These are phyloP conservation scores for Drosophila incognita DNA, from an alignment of 2,888 invertebrate genomes.

Conservation along the genomic window DNA sequence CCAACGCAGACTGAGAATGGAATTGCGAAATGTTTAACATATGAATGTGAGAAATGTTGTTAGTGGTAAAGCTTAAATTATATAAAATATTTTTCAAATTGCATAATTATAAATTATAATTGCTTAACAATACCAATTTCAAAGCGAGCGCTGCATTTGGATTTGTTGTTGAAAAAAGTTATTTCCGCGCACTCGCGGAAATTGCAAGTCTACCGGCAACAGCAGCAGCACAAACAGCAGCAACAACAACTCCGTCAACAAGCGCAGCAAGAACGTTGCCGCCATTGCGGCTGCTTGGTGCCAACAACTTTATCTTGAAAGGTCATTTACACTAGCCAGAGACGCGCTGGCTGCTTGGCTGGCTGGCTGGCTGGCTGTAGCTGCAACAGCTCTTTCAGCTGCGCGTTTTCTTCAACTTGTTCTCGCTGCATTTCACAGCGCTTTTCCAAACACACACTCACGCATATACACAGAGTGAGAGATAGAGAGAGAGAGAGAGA, in stretches of 20 bases:
- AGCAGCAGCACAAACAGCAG: constrained; percentile 15
- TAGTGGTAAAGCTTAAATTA: not conserved
- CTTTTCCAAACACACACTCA: constrained; percentile 47
- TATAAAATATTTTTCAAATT: not conserved
- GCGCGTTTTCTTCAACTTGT: constrained; percentile 64
- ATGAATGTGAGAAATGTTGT: not conserved
- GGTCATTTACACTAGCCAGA: constrained; percentile 78
- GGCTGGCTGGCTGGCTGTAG: constrained; percentile 1
- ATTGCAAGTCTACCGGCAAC: constrained; percentile 56
- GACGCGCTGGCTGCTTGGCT: constrained; percentile 28
- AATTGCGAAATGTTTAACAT: not conserved
- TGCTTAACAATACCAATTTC: not conserved
- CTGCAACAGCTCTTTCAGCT: constrained; percentile 33
- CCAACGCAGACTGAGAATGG: not conserved
- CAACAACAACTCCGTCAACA: constrained; percentile 17
- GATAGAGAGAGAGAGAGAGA: constrained; percentile 3
- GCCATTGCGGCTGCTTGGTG: constrained; percentile 62
- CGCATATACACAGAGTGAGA: constrained; percentile 2
- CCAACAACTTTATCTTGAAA: constrained; percentile 81
- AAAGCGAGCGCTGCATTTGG: not conserved
- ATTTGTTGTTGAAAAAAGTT: constrained; percentile 25
- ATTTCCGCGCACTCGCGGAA: constrained; percentile 73
- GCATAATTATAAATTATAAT: not conserved
- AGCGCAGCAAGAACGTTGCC: constrained; percentile 32
- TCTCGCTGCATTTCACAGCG: constrained; percentile 66